Percentiles rank a stretch among this genome's conserved stretches.
Evolutionary conservation across 2,797 vertebrate genomes (phyloP).

Genomic region (Crenichthys baileyi): DNA sequence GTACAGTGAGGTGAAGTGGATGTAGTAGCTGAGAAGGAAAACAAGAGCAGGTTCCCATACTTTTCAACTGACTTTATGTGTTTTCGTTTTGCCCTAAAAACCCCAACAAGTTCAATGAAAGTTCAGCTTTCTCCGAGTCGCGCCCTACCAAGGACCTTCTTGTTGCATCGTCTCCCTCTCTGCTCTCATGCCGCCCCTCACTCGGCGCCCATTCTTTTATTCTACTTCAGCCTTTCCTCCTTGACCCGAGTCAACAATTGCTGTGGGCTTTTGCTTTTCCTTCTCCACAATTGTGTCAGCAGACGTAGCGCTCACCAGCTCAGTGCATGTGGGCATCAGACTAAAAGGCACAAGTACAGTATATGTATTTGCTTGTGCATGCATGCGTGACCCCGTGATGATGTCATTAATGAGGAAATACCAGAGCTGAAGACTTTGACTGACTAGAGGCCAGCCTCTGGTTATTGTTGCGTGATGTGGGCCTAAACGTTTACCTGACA

Average conservation of each 20-base stretch:
- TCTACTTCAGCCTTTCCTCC: slow-evolving; percentile 69
- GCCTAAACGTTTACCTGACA: slow-evolving; percentile 6
- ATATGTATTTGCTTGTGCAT: not conserved
- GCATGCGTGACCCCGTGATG: slow-evolving; percentile 14
- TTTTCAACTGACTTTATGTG: slow-evolving; percentile 51
- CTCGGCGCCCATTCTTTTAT: slow-evolving; percentile 82
- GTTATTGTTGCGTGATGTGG: slow-evolving; percentile 38
- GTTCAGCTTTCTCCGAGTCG: slow-evolving; percentile 57
- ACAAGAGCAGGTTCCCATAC: slow-evolving; percentile 69
- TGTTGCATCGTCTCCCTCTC: slow-evolving; percentile 31
- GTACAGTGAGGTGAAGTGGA: slow-evolving; percentile 8
- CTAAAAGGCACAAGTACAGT: not conserved
- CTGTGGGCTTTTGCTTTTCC: slow-evolving; percentile 59
- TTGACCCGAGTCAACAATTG: slow-evolving; percentile 62
- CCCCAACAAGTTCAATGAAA: slow-evolving; percentile 68
- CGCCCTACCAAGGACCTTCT: slow-evolving; percentile 14
- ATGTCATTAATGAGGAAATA: slow-evolving; percentile 46
- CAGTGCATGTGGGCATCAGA: not conserved
- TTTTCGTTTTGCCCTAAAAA: slow-evolving; percentile 44
- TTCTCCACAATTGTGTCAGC: slow-evolving; percentile 23
- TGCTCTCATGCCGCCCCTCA: slow-evolving; percentile 70
- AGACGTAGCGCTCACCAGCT: slow-evolving; percentile 14
- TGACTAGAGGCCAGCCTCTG: slow-evolving; percentile 35
- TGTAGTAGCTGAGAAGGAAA: slow-evolving; percentile 64
- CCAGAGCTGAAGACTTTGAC: slow-evolving; percentile 26